A percentile compares a stretch with the other conserved stretches of the same genome.
These are phyloP conservation scores for Mesembrinibis cayennensis DNA, from an alignment of 2,113 vertebrate genomes.

Conservation along the genomic window DNA sequence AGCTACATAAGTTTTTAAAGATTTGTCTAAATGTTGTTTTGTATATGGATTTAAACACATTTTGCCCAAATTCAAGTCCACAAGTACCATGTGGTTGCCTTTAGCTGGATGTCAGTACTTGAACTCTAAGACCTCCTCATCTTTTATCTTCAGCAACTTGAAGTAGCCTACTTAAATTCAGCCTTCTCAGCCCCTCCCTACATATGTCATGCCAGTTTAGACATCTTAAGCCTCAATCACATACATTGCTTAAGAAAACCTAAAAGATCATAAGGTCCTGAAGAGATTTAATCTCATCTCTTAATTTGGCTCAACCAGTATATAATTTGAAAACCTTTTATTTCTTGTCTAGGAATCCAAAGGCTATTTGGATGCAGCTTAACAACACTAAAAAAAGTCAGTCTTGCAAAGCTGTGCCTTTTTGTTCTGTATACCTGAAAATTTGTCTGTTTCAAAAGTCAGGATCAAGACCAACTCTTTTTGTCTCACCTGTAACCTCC, in stretches of 20 bases:
- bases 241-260: background rate
- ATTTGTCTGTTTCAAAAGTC: background rate
- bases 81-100: conserved; percentile 10
- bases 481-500: background rate
- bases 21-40: background rate
- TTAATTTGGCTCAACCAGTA: background rate
- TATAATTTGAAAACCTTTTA: background rate
- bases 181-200: background rate
- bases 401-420: background rate
- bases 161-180: conserved; percentile 13
- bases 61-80: background rate
- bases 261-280: background rate
- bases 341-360: background rate
- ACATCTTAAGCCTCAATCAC: background rate
- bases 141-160: conserved; percentile 25
- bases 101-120: conserved; percentile 14
- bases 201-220: background rate
- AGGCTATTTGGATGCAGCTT: background rate
- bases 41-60: background rate
- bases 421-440: background rate
- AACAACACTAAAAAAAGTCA: background rate
- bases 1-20: background rate
- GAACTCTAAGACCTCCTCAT: conserved; percentile 19
- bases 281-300: background rate
- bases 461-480: background rate